A percentile compares a stretch with the other conserved stretches of the same genome.
Evolutionary conservation across 2,797 vertebrate genomes (phyloP).

Genomic region (Scarus forsteni): DNA sequence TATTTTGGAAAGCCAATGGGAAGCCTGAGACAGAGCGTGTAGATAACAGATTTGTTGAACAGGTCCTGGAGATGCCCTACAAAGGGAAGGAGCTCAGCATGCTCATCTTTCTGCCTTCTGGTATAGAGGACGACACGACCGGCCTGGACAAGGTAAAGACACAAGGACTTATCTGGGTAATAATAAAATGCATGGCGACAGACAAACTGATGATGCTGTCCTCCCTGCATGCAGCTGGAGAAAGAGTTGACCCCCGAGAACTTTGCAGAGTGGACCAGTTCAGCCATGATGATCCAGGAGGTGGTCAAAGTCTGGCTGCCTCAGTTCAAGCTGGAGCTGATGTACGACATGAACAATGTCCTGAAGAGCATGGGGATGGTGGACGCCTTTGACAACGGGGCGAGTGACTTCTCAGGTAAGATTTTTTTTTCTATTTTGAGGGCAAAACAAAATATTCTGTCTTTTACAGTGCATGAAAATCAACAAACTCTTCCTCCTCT

Average conservation of each 20-base stretch:
- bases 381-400: conserved; percentile 83
- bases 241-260: conserved; percentile 86
- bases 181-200: not conserved
- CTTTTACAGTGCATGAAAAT: too few species aligned
- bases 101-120: conserved; percentile 87
- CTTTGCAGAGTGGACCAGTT: conserved; percentile 86
- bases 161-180: not conserved
- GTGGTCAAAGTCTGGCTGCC: conserved; percentile 87
- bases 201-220: not conserved
- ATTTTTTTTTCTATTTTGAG: too few species aligned
- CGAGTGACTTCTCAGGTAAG: conserved; percentile 87
- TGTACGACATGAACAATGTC: conserved; percentile 84
- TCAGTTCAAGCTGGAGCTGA: conserved; percentile 89
- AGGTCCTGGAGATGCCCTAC: conserved; percentile 91
- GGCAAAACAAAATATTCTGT: too few species aligned
- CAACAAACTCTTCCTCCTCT: not conserved
- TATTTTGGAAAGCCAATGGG: too few species aligned
- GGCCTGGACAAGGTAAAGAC: conserved; percentile 86
- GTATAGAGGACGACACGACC: conserved; percentile 79
- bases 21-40: too few species aligned
- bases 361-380: conserved; percentile 90
- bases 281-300: conserved; percentile 83
- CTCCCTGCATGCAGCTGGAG: conserved; percentile 84
- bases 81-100: conserved; percentile 86
- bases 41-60: not conserved